Base-by-base conservation (phyloP, 2,888 invertebrate species). In the Deilephila elpenor region DNA sequence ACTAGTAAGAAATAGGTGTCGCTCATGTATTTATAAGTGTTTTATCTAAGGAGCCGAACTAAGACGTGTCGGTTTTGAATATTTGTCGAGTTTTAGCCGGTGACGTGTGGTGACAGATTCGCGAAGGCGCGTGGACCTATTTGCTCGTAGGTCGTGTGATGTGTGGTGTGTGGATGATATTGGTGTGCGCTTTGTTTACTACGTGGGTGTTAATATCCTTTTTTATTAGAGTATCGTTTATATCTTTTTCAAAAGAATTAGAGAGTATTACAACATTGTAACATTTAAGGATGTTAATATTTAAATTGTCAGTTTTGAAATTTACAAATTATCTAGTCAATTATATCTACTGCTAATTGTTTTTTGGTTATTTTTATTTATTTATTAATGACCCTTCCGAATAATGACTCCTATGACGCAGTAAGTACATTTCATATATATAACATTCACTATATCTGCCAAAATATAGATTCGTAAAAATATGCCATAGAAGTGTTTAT, bases 21-120 rank as follows among this genome's bases (percentile, higher is more conserved):
- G 78, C 81, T 84, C 81, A 79, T 81, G 91, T 90, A 91, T 93
- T 87, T 93, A 93, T 93, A 92, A 89, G 83, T 86, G 80, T 86
- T 88, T 90, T 91, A 90, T 91, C 89, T 84, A 84, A 78, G 78
- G 78, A 78, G 81, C 78, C 80, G 78, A 79, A 80, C 77, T 79
- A 56, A 70, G 77, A 75, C 71, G 78, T 79, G 78, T 76, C 76
- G 74, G 82, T 82, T 84, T 82, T 77, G 77, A 77, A 75, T 88
- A 81, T 86, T 85, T 85, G 83, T 83, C 80, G 81, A 85, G 80
- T 82, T 61, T 25, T 80, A 67, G 51, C 44, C 51, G 62, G 34
- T 62, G 37, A 62, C 62, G 19, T 25, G 11, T 6, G 20, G 44
- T 25, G 67, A 20, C n/a, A n/a, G 64, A 25, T 67, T 51, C 5